Conservation (phyloP, 2,888 invertebrate species). For the Cephus rjabovi region DNA sequence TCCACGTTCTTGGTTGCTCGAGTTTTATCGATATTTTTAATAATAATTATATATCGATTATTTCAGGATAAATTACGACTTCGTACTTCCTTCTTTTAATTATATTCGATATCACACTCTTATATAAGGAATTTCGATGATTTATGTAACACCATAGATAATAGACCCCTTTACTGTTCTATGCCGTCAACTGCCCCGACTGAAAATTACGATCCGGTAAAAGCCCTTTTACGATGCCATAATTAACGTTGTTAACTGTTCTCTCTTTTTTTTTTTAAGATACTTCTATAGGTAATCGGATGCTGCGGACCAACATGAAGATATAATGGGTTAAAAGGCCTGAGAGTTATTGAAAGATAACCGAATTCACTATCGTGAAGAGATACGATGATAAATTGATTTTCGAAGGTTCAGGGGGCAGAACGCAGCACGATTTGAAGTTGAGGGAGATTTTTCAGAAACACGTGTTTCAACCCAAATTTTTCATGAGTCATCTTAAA, state of each 20-base stretch:
- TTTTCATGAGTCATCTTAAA: not conserved
- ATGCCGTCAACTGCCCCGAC: constrained; percentile 32
- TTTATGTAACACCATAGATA: constrained; percentile 31
- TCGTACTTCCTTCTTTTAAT: not conserved
- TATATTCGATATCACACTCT: not conserved
- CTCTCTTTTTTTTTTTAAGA: constrained; percentile 9
- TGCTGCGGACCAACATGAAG: not conserved
- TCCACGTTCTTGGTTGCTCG: not conserved
- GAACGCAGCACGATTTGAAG: not conserved
- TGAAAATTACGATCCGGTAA: constrained; percentile 50
- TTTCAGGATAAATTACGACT: not conserved
- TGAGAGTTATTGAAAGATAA: constrained; percentile 7
- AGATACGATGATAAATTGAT: not conserved
- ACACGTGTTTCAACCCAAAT: not conserved
- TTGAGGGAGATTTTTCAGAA: not conserved
- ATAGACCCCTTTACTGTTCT: constrained; percentile 41
- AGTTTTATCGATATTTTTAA: not conserved
- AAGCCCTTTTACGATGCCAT: constrained; percentile 47
- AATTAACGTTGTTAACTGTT: constrained; percentile 40
- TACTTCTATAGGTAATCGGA: not conserved
- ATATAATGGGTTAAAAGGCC: not conserved
- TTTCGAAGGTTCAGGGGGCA: not conserved
- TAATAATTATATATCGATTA: not conserved
- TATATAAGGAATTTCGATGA: not conserved
- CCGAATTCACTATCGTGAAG: not conserved